These are phyloP conservation scores for Oplegnathus fasciatus DNA, from an alignment of 2,113 vertebrate genomes.

Conservation along the genomic window DNA sequence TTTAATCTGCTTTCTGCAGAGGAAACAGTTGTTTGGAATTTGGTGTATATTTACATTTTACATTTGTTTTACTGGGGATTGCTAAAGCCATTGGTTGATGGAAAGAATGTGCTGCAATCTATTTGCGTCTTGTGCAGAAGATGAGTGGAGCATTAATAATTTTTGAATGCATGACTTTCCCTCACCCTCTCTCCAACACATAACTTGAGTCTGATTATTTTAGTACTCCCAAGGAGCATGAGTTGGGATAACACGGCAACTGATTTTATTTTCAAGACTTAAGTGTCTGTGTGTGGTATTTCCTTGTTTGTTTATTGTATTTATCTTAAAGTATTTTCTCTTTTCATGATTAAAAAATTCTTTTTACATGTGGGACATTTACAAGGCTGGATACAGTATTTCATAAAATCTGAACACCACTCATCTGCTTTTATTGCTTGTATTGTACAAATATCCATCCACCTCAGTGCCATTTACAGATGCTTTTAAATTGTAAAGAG, in stretches of 20 bases:
- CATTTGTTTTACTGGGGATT: conserved; percentile 58
- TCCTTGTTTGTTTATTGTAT: conserved; percentile 33
- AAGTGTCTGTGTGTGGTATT: conserved; percentile 5
- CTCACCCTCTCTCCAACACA: conserved; percentile 26
- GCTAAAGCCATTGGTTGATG: conserved; percentile 61
- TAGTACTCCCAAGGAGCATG: conserved; percentile 25
- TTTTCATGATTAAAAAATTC: neutral
- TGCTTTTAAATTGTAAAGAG: conserved; percentile 20
- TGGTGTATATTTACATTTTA: conserved; percentile 70
- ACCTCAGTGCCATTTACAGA: conserved; percentile 1
- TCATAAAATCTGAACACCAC: neutral
- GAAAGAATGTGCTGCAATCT: conserved; percentile 75
- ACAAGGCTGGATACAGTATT: neutral
- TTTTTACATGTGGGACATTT: neutral
- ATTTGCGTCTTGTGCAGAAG: conserved; percentile 60
- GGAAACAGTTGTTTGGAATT: conserved; percentile 59
- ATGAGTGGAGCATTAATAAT: conserved; percentile 64
- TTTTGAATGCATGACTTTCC: conserved; percentile 48
- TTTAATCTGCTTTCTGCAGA: conserved; percentile 46
- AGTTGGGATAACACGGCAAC: conserved; percentile 8
- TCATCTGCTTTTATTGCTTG: neutral
- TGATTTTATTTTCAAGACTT: conserved; percentile 2
- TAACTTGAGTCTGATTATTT: conserved; percentile 63
- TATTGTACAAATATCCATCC: neutral
- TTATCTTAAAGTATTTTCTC: neutral